Conservation (phyloP, 2,888 invertebrate species). For the Rhabditoides inermis region DNA sequence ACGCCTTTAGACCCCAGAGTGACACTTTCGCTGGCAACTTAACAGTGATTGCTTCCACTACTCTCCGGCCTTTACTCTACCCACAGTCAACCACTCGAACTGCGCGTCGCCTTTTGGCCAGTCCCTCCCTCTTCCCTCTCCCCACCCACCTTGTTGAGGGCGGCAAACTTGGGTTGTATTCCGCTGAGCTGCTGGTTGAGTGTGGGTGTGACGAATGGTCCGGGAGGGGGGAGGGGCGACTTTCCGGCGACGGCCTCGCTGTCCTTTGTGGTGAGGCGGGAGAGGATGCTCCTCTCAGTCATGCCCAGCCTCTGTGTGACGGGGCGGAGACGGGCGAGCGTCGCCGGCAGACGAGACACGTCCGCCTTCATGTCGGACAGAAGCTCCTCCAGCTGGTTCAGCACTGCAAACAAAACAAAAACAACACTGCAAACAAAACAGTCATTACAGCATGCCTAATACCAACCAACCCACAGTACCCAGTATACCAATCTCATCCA, state of each 20-base stretch:
- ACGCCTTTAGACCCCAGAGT: no score
- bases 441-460: no score
- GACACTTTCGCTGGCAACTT: no score
- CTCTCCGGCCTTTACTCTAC: not conserved
- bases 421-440: no score
- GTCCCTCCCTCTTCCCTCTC: not conserved
- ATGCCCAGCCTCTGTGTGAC: slow-evolving; percentile 95
- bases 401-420: slow-evolving; percentile 9
- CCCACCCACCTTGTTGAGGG: slow-evolving; percentile 13
- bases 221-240: slow-evolving; percentile 50
- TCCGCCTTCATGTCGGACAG: slow-evolving; percentile 99
- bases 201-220: slow-evolving; percentile 51
- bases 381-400: slow-evolving; percentile 94
- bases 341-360: slow-evolving; percentile 94
- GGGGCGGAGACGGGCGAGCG: slow-evolving; percentile 89
- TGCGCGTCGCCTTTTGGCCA: not conserved
- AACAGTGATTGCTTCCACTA: not conserved
- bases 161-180: slow-evolving; percentile 50
- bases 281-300: slow-evolving; percentile 70
- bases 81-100: not conserved
- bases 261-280: slow-evolving; percentile 50
- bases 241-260: slow-evolving; percentile 33
- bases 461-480: no score
- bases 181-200: slow-evolving; percentile 33
- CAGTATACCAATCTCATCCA: no score